phyloP scores from a whole-genome alignment of 2,797 vertebrate genomes.

The Phrynocephalus forsythii region DNA sequence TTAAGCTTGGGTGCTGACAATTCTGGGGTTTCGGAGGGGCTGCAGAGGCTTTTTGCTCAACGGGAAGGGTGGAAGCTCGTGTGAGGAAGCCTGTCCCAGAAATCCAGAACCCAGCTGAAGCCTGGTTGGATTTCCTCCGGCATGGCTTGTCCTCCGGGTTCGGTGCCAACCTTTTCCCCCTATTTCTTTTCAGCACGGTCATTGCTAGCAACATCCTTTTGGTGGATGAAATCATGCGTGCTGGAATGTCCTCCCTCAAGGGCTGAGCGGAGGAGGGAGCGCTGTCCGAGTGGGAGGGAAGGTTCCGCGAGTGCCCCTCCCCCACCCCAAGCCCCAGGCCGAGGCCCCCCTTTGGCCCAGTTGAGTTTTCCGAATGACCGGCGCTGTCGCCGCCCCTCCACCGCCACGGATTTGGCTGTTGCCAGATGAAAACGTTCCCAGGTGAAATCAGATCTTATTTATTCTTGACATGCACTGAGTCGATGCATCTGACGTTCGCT shows the following conservation, averaged over 20 bases:
- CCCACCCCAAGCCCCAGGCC: not conserved
- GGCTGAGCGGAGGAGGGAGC: constrained; percentile 81
- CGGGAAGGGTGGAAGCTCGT: not conserved
- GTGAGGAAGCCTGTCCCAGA: too few relatives aligned
- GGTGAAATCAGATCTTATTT: constrained; percentile 67
- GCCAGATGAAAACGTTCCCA: constrained; percentile 26
- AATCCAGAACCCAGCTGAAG: not conserved
- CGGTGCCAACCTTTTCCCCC: not conserved
- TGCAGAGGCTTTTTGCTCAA: not conserved
- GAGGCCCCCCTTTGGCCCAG: not conserved
- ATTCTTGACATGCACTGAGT: constrained; percentile 85
- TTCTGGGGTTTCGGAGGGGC: not conserved
- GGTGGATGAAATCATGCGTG: constrained; percentile 98
- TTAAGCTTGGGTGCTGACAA: too few relatives aligned
- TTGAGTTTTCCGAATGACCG: constrained; percentile 54
- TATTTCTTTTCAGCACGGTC: constrained; percentile 84
- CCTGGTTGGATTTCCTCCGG: not conserved
- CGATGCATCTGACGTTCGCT: constrained; percentile 64
- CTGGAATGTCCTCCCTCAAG: constrained; percentile 97
- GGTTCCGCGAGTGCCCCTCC: constrained; percentile 1
- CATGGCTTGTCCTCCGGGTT: not conserved
- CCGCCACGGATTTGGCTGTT: constrained; percentile 32
- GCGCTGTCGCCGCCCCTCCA: constrained; percentile 29
- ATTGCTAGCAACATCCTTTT: constrained; percentile 97
- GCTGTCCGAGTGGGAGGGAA: not conserved